These are phyloP conservation scores for Hydraecia micacea DNA, from an alignment of 2,888 invertebrate species.

Conservation along the genomic window DNA sequence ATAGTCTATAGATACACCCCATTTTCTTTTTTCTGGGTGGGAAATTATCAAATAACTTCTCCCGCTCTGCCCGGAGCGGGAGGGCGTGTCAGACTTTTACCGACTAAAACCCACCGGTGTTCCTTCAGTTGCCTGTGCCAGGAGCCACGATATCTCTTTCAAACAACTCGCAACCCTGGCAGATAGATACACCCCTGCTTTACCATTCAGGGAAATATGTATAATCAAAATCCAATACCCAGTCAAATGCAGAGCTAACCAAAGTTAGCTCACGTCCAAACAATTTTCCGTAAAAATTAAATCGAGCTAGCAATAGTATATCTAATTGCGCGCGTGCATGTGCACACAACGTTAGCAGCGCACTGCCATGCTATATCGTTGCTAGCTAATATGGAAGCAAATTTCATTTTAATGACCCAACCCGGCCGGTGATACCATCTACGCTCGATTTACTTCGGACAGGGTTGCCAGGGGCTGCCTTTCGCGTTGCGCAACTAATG, in stretches of 20 bases:
- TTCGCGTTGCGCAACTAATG: slow-evolving; percentile 55
- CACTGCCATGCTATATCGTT: slow-evolving; percentile 63
- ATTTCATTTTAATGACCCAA: slow-evolving; percentile 88
- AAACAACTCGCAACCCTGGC: no score
- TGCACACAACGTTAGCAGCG: slow-evolving; percentile 61
- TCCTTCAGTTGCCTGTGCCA: no score
- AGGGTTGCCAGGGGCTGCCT: slow-evolving; percentile 75
- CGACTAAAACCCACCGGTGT: no score
- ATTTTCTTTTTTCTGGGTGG: no score
- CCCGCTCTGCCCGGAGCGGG: no score
- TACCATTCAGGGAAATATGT: background rate
- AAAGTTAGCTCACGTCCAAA: background rate
- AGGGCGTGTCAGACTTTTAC: no score
- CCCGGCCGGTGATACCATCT: slow-evolving; percentile 78
- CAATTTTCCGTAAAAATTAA: slow-evolving; percentile 25
- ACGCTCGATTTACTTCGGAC: slow-evolving; percentile 77
- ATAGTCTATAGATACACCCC: no score
- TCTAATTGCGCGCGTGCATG: slow-evolving; percentile 47
- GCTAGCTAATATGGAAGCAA: slow-evolving; percentile 79
- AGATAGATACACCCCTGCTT: background rate
- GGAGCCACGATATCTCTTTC: no score
- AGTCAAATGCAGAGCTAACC: background rate
- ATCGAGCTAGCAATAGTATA: slow-evolving; percentile 10
- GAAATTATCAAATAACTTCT: no score
- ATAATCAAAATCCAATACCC: slow-evolving; percentile 5